A percentile compares a stretch with the other conserved stretches of the same genome.
phyloP scores from a whole-genome alignment of 2,797 vertebrate species.

The Hozukius guyotensis region DNA sequence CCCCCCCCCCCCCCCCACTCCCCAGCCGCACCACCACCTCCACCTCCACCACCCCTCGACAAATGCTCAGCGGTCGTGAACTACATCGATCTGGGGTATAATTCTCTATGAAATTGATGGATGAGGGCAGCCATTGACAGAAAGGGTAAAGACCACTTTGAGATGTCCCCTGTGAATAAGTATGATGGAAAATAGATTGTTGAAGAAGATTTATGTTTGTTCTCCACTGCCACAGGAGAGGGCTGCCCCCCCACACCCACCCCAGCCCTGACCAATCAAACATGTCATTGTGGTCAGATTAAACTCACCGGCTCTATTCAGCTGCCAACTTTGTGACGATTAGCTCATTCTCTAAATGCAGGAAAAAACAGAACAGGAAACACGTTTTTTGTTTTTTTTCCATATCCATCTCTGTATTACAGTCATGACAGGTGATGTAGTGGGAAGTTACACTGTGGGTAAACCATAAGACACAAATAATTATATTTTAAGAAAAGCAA shows the following conservation, averaged over 20 bases:
- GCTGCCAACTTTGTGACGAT: slow-evolving; percentile 57
- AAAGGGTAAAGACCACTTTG: slow-evolving; percentile 91
- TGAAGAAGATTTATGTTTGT: slow-evolving; percentile 89
- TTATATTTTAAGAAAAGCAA: not conserved
- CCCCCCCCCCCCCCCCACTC: not conserved
- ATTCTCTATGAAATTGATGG: slow-evolving; percentile 96
- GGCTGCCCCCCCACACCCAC: slow-evolving; percentile 19
- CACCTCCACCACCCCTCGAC: slow-evolving; percentile 74
- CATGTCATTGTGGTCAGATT: slow-evolving; percentile 74
- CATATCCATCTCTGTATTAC: not conserved
- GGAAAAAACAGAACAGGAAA: not conserved
- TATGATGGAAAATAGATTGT: slow-evolving; percentile 88
- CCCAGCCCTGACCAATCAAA: slow-evolving; percentile 71
- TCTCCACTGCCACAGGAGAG: slow-evolving; percentile 75
- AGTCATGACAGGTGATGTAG: slow-evolving; percentile 19
- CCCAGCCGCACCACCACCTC: slow-evolving; percentile 25
- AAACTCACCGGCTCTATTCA: slow-evolving; percentile 63
- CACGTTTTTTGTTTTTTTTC: not conserved
- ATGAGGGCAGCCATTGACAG: slow-evolving; percentile 92
- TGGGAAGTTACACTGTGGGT: not conserved
- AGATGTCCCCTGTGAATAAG: slow-evolving; percentile 88
- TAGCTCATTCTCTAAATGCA: slow-evolving; percentile 39
- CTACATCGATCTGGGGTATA: slow-evolving; percentile 92
- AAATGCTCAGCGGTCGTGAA: slow-evolving; percentile 88
- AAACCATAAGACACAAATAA: not conserved